phyloP scores from a whole-genome alignment of 2,888 invertebrate species.

The Cryptosula pallasiana region DNA sequence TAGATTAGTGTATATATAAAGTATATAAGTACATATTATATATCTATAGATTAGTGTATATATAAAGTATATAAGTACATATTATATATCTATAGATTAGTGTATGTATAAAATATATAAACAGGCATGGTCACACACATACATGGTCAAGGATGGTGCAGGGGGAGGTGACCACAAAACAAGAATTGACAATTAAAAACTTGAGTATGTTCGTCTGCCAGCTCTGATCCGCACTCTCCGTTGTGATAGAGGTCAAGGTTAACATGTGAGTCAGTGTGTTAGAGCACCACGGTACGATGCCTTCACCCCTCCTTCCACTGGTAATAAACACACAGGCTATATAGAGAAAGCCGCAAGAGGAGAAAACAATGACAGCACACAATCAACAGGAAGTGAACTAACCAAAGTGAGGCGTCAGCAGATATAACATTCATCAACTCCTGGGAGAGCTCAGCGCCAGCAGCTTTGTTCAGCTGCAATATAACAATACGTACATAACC shows the following conservation, averaged over 20 bases:
- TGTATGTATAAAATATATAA: too few species aligned
- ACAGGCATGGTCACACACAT: too few species aligned
- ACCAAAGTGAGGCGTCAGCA: slow-evolving; percentile 6
- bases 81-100: too few species aligned
- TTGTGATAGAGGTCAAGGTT: not conserved
- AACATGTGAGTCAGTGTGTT: slow-evolving; percentile 3
- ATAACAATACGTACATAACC: too few species aligned
- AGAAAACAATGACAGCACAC: too few species aligned
- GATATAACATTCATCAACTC: slow-evolving; percentile 23
- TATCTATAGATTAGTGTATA: too few species aligned
- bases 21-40: too few species aligned
- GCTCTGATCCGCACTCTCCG: not conserved
- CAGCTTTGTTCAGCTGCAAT: not conserved
- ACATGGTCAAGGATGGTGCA: not conserved
- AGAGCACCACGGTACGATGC: slow-evolving; percentile 3
- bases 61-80: too few species aligned
- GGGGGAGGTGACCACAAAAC: not conserved
- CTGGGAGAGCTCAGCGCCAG: not conserved
- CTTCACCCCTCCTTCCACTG: slow-evolving; percentile 12
- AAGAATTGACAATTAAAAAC: not conserved
- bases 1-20: too few species aligned
- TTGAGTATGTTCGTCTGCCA: slow-evolving; percentile 21
- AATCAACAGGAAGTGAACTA: too few species aligned
- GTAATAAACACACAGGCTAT: too few species aligned
- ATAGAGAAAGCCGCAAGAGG: too few species aligned